Evolutionary conservation across 2,797 vertebrate genomes (phyloP).

Genomic region (Hypotaenidia okinawae): DNA sequence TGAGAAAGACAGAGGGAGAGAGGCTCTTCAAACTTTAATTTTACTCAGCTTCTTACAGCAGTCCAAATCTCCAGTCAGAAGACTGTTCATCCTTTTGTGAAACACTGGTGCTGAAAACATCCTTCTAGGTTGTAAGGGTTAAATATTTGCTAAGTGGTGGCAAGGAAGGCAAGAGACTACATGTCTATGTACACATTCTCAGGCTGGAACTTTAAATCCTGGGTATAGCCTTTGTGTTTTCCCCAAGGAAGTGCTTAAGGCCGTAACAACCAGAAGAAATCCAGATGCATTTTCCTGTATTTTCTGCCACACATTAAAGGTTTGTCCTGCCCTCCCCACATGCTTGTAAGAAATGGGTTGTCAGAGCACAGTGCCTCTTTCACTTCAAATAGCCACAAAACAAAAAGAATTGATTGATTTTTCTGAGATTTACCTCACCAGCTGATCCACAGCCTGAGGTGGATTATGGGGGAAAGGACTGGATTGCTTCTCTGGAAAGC

Average conservation of each 20-base stretch:
- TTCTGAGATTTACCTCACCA: not conserved
- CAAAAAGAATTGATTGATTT: not conserved
- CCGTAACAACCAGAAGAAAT: not conserved
- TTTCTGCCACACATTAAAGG: not conserved
- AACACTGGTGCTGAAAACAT: not conserved
- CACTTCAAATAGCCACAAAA: not conserved
- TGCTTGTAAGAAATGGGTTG: not conserved
- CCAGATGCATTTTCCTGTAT: not conserved
- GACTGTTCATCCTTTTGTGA: not conserved
- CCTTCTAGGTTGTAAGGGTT: not conserved
- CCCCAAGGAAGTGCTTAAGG: not conserved
- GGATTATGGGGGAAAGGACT: not conserved
- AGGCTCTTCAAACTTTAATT: not conserved
- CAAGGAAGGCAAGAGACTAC: not conserved
- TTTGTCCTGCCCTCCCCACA: accelerated
- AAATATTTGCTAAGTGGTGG: not conserved
- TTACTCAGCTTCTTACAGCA: not conserved
- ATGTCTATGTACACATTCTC: not conserved
- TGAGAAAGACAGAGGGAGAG: not conserved
- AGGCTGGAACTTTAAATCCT: not conserved
- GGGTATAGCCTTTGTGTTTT: not conserved
- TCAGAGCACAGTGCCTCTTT: not conserved
- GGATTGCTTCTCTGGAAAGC: not conserved
- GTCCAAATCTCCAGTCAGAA: not conserved
- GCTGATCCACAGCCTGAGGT: not conserved